phyloP scores from a whole-genome alignment of 2,888 invertebrate genomes.

The Ectobius pallidus region DNA sequence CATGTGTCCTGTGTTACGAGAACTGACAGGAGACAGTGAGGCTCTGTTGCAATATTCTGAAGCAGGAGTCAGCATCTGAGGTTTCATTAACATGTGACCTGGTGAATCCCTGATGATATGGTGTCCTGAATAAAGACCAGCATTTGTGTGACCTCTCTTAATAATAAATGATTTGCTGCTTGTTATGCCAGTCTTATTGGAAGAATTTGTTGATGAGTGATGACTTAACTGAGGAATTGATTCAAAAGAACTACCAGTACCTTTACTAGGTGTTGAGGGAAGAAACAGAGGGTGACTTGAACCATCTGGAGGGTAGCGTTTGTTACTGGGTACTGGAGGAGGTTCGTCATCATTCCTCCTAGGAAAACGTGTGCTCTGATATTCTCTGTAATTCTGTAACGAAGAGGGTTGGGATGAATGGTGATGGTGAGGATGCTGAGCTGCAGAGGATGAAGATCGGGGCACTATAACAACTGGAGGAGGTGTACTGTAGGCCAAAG shows the following conservation, averaged over 20 bases:
- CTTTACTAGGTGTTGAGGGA: background rate
- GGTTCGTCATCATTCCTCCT: conserved; percentile 42
- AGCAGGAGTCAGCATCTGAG: background rate
- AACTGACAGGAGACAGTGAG: background rate
- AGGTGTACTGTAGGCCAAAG: conserved; percentile 32
- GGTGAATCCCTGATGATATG: conserved; percentile 31
- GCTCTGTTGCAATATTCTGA: conserved; percentile 4
- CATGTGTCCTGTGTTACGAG: conserved; percentile 24
- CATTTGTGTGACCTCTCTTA: conserved; percentile 66
- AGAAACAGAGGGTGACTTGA: conserved; percentile 39
- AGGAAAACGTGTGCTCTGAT: conserved; percentile 43
- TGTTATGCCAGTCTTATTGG: conserved; percentile 48
- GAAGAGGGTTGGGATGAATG: conserved; percentile 27
- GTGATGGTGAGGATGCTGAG: background rate
- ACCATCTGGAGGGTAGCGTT: conserved; percentile 43
- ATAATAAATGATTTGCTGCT: conserved; percentile 60
- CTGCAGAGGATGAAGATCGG: conserved; percentile 35
- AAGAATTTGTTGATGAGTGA: conserved; percentile 9
- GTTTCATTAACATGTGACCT: conserved; percentile 13
- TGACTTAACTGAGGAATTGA: background rate
- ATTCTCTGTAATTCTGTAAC: conserved; percentile 35
- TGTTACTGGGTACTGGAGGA: background rate
- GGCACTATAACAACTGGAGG: conserved; percentile 44
- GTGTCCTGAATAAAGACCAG: conserved; percentile 68
- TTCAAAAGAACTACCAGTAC: conserved; percentile 15